phyloP scores from a whole-genome alignment of 1,140 invertebrate genomes.

The Drosophila persimilis region DNA sequence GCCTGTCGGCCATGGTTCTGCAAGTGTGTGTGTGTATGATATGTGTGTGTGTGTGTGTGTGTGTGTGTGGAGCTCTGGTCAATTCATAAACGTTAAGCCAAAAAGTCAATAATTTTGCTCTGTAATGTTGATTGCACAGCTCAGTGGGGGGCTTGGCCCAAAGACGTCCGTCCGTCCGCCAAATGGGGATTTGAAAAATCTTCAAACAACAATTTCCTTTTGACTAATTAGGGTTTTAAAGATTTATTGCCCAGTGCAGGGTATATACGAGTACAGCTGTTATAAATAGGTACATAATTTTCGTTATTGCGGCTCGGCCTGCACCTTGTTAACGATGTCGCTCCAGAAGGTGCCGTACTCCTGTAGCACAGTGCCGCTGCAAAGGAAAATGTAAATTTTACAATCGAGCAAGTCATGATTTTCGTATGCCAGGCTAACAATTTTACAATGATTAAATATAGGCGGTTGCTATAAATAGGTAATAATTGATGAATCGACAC shows the following conservation, averaged over 20 bases:
- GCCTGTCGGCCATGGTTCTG: no score
- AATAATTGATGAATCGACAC: slow-evolving; percentile 49
- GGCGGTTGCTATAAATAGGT: slow-evolving; percentile 45
- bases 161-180: slow-evolving; percentile 2
- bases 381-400: slow-evolving; percentile 73
- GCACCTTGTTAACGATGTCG: slow-evolving; percentile 83
- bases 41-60: slow-evolving; percentile 7
- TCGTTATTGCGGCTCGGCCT: slow-evolving; percentile 47
- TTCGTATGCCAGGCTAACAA: slow-evolving; percentile 16
- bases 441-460: slow-evolving; percentile 34
- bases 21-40: no score
- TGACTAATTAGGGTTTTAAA: slow-evolving; percentile 57
- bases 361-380: slow-evolving; percentile 88
- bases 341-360: slow-evolving; percentile 89
- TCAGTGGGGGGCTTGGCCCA: slow-evolving; percentile 19
- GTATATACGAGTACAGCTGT: slow-evolving; percentile 30
- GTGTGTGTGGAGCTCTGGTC: slow-evolving; percentile 41
- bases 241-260: slow-evolving; percentile 55
- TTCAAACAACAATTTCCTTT: slow-evolving; percentile 46
- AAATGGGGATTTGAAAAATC: slow-evolving; percentile 33
- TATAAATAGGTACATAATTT: slow-evolving; percentile 39
- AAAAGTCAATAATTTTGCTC: slow-evolving; percentile 67
- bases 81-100: slow-evolving; percentile 71
- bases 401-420: slow-evolving; percentile 16
- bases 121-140: slow-evolving; percentile 47